Evolutionary conservation across 2,113 vertebrate species (phyloP).

Genomic region (Megaceryle torquata): DNA sequence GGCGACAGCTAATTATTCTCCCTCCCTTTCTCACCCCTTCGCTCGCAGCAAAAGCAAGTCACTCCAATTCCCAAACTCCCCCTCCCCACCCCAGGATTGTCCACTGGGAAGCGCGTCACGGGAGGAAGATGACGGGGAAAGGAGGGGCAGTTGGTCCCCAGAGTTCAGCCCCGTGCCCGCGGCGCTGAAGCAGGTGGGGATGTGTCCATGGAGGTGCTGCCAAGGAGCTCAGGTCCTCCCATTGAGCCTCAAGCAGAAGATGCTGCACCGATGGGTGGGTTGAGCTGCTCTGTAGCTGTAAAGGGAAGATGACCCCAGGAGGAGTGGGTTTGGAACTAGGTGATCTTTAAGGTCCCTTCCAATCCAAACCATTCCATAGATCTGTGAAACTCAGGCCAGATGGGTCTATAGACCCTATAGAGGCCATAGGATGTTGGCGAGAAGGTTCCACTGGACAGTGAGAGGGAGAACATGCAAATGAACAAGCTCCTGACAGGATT

Average conservation of each 20-base stretch:
- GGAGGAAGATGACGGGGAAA: neutral
- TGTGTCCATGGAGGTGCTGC: neutral
- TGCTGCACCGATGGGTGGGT: neutral
- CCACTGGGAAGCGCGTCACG: fast-evolving
- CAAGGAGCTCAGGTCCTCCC: neutral
- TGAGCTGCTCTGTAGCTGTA: neutral
- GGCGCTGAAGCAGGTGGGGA: neutral
- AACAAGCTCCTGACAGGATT: neutral
- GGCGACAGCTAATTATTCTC: slow-evolving; percentile 60
- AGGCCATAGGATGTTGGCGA: neutral
- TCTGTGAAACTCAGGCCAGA: neutral
- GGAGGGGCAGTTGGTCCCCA: neutral
- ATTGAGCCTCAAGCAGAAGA: neutral
- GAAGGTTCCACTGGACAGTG: fast-evolving
- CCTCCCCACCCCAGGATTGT: neutral
- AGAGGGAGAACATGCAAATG: neutral
- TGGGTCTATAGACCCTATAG: neutral
- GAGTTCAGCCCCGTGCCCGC: neutral
- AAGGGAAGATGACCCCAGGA: neutral
- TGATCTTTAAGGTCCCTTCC: too few species aligned
- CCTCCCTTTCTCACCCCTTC: neutral
- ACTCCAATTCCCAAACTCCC: neutral
- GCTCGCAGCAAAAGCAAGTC: neutral
- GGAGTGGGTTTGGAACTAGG: neutral
- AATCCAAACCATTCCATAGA: too few species aligned